Conservation (phyloP, 2,888 invertebrate genomes). For the Eristalis arbustorum region DNA sequence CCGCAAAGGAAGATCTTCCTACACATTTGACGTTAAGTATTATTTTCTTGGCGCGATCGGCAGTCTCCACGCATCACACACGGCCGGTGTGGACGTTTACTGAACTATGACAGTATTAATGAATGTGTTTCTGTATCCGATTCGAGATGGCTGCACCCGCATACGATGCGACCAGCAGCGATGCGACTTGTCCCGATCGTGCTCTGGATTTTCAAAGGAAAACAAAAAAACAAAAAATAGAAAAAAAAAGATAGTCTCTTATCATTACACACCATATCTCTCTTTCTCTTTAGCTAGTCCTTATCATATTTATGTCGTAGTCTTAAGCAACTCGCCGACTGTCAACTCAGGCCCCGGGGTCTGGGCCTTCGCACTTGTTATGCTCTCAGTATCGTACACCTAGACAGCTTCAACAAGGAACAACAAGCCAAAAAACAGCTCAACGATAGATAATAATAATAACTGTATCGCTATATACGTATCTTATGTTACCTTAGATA, state of each 20-base stretch:
- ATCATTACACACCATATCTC: constrained; percentile 57
- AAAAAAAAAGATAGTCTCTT: constrained; percentile 8
- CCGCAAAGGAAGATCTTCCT: not conserved
- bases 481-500: constrained; percentile 12
- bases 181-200: constrained; percentile 7
- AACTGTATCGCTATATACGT: not conserved
- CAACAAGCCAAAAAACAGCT: constrained; percentile 38
- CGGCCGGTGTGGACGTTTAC: constrained; percentile 41
- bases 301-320: constrained; percentile 37
- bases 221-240: not conserved
- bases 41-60: constrained; percentile 46
- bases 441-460: constrained; percentile 30
- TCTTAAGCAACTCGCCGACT: constrained; percentile 39
- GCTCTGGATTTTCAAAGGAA: not conserved
- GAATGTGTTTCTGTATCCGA: constrained; percentile 46
- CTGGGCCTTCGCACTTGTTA: constrained; percentile 16
- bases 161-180: not conserved
- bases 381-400: not conserved
- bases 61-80: constrained; percentile 26
- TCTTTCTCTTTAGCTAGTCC: constrained; percentile 37
- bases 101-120: constrained; percentile 66
- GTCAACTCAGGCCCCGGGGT: constrained; percentile 30
- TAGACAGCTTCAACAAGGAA: not conserved
- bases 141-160: constrained; percentile 7
- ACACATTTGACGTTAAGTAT: constrained; percentile 54